Base-by-base conservation (phyloP, 2,113 vertebrate genomes). In the Protobothrops flavoviridis region DNA sequence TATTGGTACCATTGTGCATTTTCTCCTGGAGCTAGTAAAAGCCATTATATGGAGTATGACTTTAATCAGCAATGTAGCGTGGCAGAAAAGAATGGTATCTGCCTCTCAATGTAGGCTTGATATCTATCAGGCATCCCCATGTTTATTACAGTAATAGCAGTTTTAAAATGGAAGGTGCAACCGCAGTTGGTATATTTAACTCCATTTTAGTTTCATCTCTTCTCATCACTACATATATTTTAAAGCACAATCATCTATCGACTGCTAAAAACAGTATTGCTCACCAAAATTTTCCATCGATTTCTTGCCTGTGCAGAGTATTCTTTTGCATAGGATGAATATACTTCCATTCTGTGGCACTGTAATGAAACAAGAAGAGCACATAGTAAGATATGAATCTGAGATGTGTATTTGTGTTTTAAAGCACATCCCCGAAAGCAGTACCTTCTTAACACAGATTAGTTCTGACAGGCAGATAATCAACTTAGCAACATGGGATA, bases 251-350 rank as follows among this genome's bases (percentile, higher is more conserved):
- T 26, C 45, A 59, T 15, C 24, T 17, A 90, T 90, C 90, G 90
- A 4, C 0, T 21, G 23, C 29, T 89, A 88, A 94, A 87, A 21
- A 45, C 57, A 91, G 92, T 92, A 0, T 1, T 52, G 89, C 97
- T 98, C 94, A 99, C 99, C 98, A 99, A 94, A 99, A 99, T 91
- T 99, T 98, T 88, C 98, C 98, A 45, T 98, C 98, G 3, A 99
- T 98, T 1, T 97, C 97, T 93, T 97, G 96, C 13, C 97, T 96
- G 95, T 97, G 97, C 96, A 99, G 95, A 91, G 96, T 97, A 3
- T 96, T 93, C 89, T 97, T 98, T 93, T 97, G 97, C 87, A 95
- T 95, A 55, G 96, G 93, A 85, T 96, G 96, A 94, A 99, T 61
- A 4, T 96, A 81, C 50, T 97, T 97, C 99, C 98, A 99, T 94